phyloP scores from a whole-genome alignment of 2,113 vertebrate genomes.

The Coturnix japonica region DNA sequence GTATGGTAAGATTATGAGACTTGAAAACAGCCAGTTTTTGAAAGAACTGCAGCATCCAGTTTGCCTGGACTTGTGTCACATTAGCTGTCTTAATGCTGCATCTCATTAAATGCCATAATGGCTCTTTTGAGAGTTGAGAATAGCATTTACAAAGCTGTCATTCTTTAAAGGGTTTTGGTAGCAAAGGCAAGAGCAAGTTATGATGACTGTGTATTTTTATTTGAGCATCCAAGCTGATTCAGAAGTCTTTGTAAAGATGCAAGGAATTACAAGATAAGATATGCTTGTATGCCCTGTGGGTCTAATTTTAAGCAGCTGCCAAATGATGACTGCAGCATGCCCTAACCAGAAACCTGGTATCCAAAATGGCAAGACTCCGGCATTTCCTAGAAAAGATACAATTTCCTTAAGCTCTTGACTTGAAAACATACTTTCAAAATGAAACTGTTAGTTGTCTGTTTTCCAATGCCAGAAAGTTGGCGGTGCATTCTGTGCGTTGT shows the following conservation, averaged over 20 bases:
- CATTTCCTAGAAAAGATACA: not conserved
- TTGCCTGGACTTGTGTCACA: not conserved
- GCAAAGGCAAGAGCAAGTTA: not conserved
- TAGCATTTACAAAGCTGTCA: conserved; percentile 4
- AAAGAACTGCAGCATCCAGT: not conserved
- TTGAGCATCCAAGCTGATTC: not conserved
- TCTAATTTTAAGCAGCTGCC: not conserved
- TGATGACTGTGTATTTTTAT: not conserved
- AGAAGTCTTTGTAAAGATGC: not conserved
- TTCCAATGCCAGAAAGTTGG: not conserved
- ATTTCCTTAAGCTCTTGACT: not conserved
- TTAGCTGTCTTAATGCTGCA: not conserved
- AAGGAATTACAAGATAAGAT: not conserved
- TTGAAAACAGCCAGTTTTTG: not conserved
- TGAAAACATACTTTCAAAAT: not conserved
- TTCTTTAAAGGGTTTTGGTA: conserved; percentile 22
- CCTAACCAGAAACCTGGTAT: not conserved
- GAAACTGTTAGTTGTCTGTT: not conserved
- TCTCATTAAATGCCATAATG: not conserved
- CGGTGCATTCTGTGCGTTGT: not conserved
- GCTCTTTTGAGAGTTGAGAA: not conserved
- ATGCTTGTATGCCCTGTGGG: accelerated
- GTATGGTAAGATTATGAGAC: not conserved
- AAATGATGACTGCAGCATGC: not conserved
- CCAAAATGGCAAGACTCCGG: not conserved